A percentile compares a stretch with the other conserved stretches of the same genome.
Evolutionary conservation across 1,140 invertebrate species (phyloP).

Genomic region (Panagrolaimus sp.): DNA sequence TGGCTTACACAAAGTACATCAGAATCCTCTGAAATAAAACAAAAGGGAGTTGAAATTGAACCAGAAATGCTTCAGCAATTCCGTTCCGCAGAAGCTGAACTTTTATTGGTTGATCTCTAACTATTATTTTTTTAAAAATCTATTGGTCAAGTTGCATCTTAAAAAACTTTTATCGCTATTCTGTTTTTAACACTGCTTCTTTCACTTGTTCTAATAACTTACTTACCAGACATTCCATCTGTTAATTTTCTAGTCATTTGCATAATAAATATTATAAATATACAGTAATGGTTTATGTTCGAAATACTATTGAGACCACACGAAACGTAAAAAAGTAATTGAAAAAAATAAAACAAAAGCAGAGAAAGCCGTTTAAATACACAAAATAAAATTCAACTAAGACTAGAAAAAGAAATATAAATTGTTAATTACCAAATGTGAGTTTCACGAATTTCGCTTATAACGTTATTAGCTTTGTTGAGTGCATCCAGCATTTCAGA

Average conservation of each 20-base stretch:
- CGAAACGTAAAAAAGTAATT: background rate
- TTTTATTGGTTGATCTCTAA: background rate
- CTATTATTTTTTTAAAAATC: background rate
- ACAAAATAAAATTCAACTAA: background rate
- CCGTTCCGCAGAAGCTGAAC: background rate
- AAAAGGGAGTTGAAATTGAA: slow-evolving; percentile 15
- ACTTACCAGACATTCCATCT: slow-evolving; percentile 22
- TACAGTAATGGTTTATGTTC: background rate
- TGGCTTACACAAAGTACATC: background rate
- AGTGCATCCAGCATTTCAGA: slow-evolving; percentile 95
- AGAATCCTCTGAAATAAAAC: background rate
- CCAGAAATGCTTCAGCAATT: slow-evolving; percentile 7
- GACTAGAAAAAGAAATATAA: background rate
- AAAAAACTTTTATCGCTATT: too few relatives aligned
- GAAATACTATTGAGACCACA: background rate
- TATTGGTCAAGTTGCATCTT: background rate
- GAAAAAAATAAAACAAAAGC: background rate
- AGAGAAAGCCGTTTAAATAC: background rate
- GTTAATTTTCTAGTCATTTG: slow-evolving; percentile 23
- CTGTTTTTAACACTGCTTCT: too few relatives aligned
- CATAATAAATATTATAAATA: slow-evolving; percentile 17
- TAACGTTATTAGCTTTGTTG: slow-evolving; percentile 85
- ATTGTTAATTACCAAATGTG: slow-evolving; percentile 76
- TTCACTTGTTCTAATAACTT: background rate
- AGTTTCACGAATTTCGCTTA: slow-evolving; percentile 94